Base-by-base conservation (phyloP, 2,113 vertebrate genomes). In the Notarius quadriscutis region DNA sequence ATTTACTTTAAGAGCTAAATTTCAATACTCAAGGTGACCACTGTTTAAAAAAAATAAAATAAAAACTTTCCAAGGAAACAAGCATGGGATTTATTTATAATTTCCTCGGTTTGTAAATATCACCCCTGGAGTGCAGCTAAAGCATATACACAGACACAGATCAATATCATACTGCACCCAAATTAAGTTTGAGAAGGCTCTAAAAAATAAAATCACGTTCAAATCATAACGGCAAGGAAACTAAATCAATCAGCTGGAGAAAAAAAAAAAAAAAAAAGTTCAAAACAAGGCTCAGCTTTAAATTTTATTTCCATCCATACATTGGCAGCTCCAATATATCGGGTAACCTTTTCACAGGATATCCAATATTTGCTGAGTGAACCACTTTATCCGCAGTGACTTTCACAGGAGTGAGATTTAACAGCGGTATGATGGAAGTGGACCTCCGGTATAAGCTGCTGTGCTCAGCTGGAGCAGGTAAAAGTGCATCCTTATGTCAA, bases 381-480 rank as follows among this genome's bases (percentile, higher is more conserved):
- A 60, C 50, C 1, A 2, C 77, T 81, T 87, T 74, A 82, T 85
- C 79, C 34, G 62, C 79, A 51, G 67, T 74, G 81, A 84, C 89
- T 84, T 84, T 84, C 83, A 83, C 87, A 87, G 30, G 77, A 69
- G 65, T 57, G 82, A 72, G 75, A 81, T 85, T 78, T 85, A 85
- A 89, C 79, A 86, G 74, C 41, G 17, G 69, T 30, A 85, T 81
- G 79, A 81, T 81, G 58, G 82, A 72, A 88, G 84, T 41, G 51
- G 57, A 62, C 57, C 50, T 12, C 57, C 20, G 17, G 17, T 85
- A 57, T 80, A 84, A 78, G 74, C 65, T 63, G 34, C 74, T 72
- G 89, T 62, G 58, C 81, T 86, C 84, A 83, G 83, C 71, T 88
- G 79, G 87, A 55, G 78, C 62, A 62, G 57, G 30, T 84, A 83